These are phyloP conservation scores for Melanogrammus aeglefinus DNA, from an alignment of 2,797 vertebrate species.

Conservation along the genomic window DNA sequence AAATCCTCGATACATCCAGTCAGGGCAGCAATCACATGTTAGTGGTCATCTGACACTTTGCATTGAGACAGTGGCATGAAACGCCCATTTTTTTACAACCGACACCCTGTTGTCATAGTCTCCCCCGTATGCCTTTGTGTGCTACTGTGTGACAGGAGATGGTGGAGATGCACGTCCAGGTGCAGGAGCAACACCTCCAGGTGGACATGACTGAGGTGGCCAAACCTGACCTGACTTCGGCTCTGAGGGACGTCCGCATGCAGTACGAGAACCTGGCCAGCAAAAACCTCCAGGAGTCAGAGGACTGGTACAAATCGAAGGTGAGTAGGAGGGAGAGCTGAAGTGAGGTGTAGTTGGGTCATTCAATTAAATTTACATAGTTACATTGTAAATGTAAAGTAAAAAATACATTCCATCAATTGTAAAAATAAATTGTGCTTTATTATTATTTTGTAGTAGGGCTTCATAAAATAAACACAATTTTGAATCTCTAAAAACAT, in stretches of 20 bases:
- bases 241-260: conserved; percentile 89
- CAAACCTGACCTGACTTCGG: conserved; percentile 91
- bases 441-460: not conserved
- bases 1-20: not conserved
- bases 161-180: conserved; percentile 84
- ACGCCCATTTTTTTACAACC: not conserved
- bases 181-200: conserved; percentile 89
- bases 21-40: not conserved
- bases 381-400: not conserved
- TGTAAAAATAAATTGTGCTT: not conserved
- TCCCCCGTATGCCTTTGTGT: not conserved
- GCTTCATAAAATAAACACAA: not conserved
- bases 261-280: conserved; percentile 92
- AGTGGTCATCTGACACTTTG: not conserved
- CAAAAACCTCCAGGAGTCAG: conserved; percentile 93
- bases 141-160: conserved; percentile 79
- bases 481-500: not conserved
- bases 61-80: not conserved
- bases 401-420: not conserved
- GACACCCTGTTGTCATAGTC: not conserved
- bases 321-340: conserved; percentile 55
- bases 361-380: not conserved
- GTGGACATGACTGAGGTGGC: conserved; percentile 86
- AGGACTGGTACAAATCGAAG: conserved; percentile 98
- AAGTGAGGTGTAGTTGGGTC: not conserved